phyloP scores from a whole-genome alignment of 2,888 invertebrate genomes.

The Plusia festucae region DNA sequence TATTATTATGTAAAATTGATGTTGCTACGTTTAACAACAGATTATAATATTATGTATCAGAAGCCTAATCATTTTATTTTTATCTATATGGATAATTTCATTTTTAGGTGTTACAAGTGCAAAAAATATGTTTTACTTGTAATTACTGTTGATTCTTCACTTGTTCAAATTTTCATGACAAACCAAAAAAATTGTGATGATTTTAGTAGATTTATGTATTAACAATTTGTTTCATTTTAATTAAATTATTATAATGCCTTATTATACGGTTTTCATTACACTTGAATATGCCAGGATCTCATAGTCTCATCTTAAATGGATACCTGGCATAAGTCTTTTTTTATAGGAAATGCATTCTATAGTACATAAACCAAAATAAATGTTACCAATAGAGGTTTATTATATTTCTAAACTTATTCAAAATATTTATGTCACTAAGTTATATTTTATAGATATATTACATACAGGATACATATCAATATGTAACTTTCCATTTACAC shows the following conservation, averaged over 20 bases:
- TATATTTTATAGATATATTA: constrained; percentile 55
- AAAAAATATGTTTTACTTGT: not conserved
- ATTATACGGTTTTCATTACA: not conserved
- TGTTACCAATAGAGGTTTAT: constrained; percentile 24
- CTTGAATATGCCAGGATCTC: not conserved
- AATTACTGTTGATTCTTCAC: too few species aligned
- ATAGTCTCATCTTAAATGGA: not conserved
- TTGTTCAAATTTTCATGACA: too few species aligned
- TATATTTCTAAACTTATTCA: constrained; percentile 42
- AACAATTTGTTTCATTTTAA: not conserved
- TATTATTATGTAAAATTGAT: not conserved
- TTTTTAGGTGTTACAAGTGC: not conserved
- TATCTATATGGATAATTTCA: not conserved
- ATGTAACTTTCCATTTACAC: constrained; percentile 52
- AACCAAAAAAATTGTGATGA: not conserved
- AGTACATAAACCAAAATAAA: constrained; percentile 28
- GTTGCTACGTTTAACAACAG: not conserved
- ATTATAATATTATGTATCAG: too few species aligned
- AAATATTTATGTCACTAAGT: constrained; percentile 51
- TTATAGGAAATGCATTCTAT: not conserved
- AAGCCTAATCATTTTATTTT: not conserved
- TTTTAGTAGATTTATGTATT: not conserved
- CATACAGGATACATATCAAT: constrained; percentile 53
- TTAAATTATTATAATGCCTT: not conserved
- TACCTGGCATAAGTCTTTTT: not conserved